These are phyloP conservation scores for Drosophila sp. DNA, from an alignment of 1,140 invertebrate species.

Conservation along the genomic window DNA sequence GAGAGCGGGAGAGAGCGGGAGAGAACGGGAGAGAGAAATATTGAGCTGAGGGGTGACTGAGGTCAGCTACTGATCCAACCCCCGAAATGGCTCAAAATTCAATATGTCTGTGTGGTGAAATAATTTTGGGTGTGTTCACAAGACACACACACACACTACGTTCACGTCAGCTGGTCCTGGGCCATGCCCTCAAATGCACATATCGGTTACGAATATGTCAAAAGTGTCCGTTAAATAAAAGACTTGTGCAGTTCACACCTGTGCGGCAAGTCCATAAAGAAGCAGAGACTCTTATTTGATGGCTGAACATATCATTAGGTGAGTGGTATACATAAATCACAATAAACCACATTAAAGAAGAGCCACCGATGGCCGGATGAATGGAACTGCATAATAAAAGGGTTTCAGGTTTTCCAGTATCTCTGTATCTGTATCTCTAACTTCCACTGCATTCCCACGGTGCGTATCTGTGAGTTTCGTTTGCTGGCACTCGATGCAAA, in stretches of 20 bases:
- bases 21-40: neutral
- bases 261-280: conserved; percentile 24
- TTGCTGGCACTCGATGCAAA: conserved; percentile 55
- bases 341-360: neutral
- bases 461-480: conserved; percentile 52
- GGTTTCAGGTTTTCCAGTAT: neutral
- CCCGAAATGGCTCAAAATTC: conserved; percentile 50
- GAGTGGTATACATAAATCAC: neutral
- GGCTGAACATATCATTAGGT: neutral
- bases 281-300: neutral
- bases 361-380: no score
- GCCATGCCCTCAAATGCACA: conserved; percentile 33
- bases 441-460: conserved; percentile 62
- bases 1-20: neutral
- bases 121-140: conserved; percentile 67
- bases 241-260: conserved; percentile 60
- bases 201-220: conserved; percentile 66
- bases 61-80: conserved; percentile 49
- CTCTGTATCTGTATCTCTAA: conserved; percentile 27
- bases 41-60: conserved; percentile 5
- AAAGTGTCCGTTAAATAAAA: conserved; percentile 41
- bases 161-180: conserved; percentile 29
- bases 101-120: conserved; percentile 61
- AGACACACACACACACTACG: conserved; percentile 17
- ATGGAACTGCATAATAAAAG: neutral